phyloP scores from a whole-genome alignment of 1,140 invertebrate species.

The Drosophila tani region DNA sequence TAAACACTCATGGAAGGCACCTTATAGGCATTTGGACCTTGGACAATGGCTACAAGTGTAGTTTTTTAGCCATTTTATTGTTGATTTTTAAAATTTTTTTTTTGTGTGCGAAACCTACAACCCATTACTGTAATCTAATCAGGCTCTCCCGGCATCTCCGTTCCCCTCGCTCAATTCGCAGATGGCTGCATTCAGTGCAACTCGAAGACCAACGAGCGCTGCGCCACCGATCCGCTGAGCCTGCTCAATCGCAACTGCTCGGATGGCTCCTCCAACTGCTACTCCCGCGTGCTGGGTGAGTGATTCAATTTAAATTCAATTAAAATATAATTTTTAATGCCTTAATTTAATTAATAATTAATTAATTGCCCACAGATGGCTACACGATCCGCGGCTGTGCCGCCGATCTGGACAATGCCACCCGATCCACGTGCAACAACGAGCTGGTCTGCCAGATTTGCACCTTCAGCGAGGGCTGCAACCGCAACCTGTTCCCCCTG shows the following conservation, averaged over 20 bases:
- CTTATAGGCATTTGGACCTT: background rate
- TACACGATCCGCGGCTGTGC: conserved; percentile 76
- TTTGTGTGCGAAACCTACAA: background rate
- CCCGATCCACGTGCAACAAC: conserved; percentile 60
- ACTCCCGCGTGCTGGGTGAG: conserved; percentile 58
- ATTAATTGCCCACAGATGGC: conserved; percentile 72
- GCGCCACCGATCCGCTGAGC: conserved; percentile 69
- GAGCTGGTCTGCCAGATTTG: conserved; percentile 73
- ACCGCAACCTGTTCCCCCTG: conserved; percentile 70
- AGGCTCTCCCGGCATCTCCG: conserved; percentile 16
- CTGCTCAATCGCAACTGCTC: conserved; percentile 66
- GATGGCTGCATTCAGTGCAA: conserved; percentile 79
- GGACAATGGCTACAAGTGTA: background rate
- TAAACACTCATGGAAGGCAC: too few species aligned
- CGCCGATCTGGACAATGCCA: conserved; percentile 66
- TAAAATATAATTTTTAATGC: background rate
- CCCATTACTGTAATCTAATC: conserved; percentile 37
- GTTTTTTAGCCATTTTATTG: background rate
- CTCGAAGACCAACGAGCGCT: conserved; percentile 64
- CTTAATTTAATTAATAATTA: background rate
- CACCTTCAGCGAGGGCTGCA: conserved; percentile 69
- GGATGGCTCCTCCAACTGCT: conserved; percentile 56
- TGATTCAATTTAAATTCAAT: background rate
- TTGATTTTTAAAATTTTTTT: too few species aligned
- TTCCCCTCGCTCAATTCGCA: conserved; percentile 42